phyloP scores from a whole-genome alignment of 2,113 vertebrate genomes.

The Trematocara stigmaticum region DNA sequence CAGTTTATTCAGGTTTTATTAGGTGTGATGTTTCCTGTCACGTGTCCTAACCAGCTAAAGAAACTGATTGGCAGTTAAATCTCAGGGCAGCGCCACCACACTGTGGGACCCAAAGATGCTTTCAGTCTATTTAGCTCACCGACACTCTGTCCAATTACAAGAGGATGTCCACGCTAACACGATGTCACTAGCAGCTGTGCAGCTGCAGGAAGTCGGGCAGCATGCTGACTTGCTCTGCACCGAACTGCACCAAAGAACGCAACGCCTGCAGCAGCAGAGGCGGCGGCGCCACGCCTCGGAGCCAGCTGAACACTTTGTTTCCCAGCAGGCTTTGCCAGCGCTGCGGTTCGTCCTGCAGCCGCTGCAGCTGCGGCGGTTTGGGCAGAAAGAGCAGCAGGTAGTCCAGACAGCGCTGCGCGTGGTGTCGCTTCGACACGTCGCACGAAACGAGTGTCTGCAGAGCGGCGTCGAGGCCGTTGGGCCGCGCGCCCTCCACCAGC shows the following conservation, averaged over 20 bases:
- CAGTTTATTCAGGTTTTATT: background rate
- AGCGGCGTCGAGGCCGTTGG: slow-evolving; percentile 77
- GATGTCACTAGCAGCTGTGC: slow-evolving; percentile 51
- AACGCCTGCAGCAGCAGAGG: slow-evolving; percentile 83
- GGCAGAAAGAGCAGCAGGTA: slow-evolving; percentile 84
- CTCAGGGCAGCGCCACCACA: background rate
- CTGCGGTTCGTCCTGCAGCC: slow-evolving; percentile 69
- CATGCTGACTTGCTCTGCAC: slow-evolving; percentile 75
- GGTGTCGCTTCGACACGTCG: background rate
- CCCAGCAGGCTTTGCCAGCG: slow-evolving; percentile 82
- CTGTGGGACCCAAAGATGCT: background rate
- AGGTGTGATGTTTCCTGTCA: background rate
- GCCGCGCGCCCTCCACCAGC: slow-evolving; percentile 79
- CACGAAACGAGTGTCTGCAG: slow-evolving; percentile 69
- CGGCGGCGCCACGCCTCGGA: slow-evolving; percentile 78
- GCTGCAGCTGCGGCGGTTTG: background rate
- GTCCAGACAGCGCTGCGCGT: slow-evolving; percentile 80
- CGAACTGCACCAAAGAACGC: slow-evolving; percentile 81
- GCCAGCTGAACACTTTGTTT: slow-evolving; percentile 78
- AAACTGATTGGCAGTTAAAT: background rate
- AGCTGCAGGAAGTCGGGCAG: slow-evolving; percentile 85
- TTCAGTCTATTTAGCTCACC: background rate
- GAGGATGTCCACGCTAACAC: background rate
- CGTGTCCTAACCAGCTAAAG: background rate
- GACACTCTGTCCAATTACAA: background rate